Percentiles rank a stretch among this genome's conserved stretches.
phyloP scores from a whole-genome alignment of 2,113 vertebrate genomes.

The Pluvialis apricaria region DNA sequence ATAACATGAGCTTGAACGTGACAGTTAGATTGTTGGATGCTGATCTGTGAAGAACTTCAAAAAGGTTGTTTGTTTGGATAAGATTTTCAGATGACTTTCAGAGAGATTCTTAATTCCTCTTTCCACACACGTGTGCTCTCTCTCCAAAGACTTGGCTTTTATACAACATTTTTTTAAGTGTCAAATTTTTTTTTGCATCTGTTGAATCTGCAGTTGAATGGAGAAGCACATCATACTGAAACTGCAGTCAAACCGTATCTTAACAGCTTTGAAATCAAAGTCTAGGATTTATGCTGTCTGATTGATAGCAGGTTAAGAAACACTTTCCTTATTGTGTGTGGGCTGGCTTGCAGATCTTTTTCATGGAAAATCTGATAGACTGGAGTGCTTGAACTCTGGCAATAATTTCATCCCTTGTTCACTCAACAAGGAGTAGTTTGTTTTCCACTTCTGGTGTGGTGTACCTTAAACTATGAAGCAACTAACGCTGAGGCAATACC shows the following conservation, averaged over 20 bases:
- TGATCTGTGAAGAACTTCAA: not conserved
- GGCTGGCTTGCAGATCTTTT: constrained; percentile 10
- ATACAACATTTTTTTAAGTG: not conserved
- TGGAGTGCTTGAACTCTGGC: not conserved
- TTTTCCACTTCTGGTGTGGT: not conserved
- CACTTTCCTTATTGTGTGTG: not conserved
- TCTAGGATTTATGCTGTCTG: not conserved
- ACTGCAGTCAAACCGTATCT: not conserved
- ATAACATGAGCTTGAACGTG: not conserved
- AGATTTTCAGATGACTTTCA: not conserved
- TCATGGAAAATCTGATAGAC: not conserved
- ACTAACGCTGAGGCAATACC: not conserved
- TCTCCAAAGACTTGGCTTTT: not conserved
- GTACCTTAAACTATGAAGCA: not conserved
- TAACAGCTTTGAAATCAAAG: constrained; percentile 33
- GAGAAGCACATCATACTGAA: not conserved
- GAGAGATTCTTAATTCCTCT: not conserved
- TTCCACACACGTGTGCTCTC: not conserved
- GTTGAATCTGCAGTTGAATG: not conserved
- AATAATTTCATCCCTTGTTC: not conserved
- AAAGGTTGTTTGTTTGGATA: constrained; percentile 12
- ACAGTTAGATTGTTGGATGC: not conserved
- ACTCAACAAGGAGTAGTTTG: not conserved
- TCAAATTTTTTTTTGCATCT: not conserved
- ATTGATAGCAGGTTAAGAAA: constrained; percentile 30